These are phyloP conservation scores for Slavum lentiscoides DNA, from an alignment of 2,888 invertebrate genomes.

Conservation along the genomic window DNA sequence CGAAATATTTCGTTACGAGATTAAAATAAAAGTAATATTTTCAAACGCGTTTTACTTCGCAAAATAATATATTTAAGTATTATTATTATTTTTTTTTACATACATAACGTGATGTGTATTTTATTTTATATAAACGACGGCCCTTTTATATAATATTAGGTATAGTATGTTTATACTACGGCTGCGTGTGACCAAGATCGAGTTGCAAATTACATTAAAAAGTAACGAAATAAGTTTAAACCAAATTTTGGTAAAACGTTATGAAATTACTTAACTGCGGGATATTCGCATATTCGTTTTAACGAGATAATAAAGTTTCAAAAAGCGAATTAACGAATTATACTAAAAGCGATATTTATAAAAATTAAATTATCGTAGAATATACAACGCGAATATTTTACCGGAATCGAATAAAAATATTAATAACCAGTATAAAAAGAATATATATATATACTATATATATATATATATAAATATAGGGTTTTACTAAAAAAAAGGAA, in stretches of 20 bases:
- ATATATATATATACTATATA: no score
- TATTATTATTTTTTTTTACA: no score
- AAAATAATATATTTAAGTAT: no score
- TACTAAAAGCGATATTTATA: constrained; percentile 1
- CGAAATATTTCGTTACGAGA: no score
- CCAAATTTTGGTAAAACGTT: constrained; percentile 26
- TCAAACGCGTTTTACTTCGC: background rate
- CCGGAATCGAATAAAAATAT: background rate
- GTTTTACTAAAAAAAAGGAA: no score
- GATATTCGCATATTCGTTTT: constrained; percentile 20
- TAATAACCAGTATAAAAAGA: no score
- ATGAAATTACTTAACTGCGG: constrained; percentile 32
- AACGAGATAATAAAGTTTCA: constrained; percentile 41
- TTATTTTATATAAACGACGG: constrained; percentile 6
- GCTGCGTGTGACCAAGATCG: constrained; percentile 19
- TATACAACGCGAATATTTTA: constrained; percentile 12
- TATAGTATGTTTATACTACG: background rate
- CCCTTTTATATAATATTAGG: no score
- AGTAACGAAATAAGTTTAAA: constrained; percentile 43
- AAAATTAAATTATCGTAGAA: constrained; percentile 7
- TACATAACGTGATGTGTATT: no score
- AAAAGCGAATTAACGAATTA: constrained; percentile 22
- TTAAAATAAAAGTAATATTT: background rate
- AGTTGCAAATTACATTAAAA: constrained; percentile 46
- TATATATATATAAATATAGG: no score